Conservation (phyloP, 1,140 invertebrate genomes). For the Drosophila dunni region DNA sequence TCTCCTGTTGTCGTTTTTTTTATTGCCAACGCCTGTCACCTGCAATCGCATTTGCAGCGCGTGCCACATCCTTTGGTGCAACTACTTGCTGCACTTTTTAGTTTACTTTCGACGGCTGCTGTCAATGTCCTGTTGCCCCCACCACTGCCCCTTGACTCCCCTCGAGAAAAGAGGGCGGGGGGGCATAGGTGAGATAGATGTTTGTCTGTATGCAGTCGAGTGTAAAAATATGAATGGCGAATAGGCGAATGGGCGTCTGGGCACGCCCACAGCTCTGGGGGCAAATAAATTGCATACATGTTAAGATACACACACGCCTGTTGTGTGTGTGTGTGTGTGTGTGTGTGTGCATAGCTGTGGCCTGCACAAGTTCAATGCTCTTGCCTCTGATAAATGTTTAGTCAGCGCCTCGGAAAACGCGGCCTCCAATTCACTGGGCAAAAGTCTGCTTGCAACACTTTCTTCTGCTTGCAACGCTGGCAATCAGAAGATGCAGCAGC, state of each 20-base stretch:
- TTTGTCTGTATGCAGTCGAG: slow-evolving; percentile 71
- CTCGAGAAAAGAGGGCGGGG: slow-evolving; percentile 12
- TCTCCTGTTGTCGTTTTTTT: slow-evolving; percentile 54
- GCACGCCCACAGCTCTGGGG: slow-evolving; percentile 59
- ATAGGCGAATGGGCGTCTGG: slow-evolving; percentile 62
- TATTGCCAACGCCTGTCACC: slow-evolving; percentile 77
- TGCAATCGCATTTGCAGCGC: slow-evolving; percentile 52
- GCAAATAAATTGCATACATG: slow-evolving; percentile 68
- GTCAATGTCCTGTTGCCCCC: slow-evolving; percentile 63
- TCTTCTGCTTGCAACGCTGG: slow-evolving; percentile 32
- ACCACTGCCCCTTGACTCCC: no score
- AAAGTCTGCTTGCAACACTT: slow-evolving; percentile 51
- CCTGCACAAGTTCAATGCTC: slow-evolving; percentile 66
- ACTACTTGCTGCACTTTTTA: slow-evolving; percentile 42
- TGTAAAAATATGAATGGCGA: slow-evolving; percentile 78
- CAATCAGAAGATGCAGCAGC: slow-evolving; percentile 30
- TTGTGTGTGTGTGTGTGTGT: background rate
- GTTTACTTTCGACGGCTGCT: slow-evolving; percentile 48
- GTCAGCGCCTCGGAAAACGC: slow-evolving; percentile 51
- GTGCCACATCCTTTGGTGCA: slow-evolving; percentile 49
- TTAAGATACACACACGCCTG: slow-evolving; percentile 7
- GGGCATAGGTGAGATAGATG: slow-evolving; percentile 17
- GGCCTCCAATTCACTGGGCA: slow-evolving; percentile 37
- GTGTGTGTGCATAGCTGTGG: slow-evolving; percentile 1
- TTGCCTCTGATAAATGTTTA: slow-evolving; percentile 74